Conservation (phyloP, 2,888 invertebrate species). For the Rhyacophila evoluta region DNA sequence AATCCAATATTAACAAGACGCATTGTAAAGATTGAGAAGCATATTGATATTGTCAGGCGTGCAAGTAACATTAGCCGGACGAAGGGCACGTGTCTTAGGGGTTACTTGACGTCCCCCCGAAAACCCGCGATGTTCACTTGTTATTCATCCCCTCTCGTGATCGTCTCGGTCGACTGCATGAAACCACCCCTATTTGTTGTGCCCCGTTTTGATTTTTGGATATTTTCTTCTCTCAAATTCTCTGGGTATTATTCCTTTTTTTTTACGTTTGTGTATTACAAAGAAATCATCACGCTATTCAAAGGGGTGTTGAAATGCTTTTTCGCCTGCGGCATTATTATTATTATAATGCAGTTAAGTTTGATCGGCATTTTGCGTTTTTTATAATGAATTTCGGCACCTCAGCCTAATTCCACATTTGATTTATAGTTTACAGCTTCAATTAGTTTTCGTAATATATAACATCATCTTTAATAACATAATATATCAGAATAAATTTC, state of each 20-base stretch:
- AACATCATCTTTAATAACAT: too few species aligned
- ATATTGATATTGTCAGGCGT: neutral
- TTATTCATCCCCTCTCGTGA: constrained; percentile 20
- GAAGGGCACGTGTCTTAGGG: constrained; percentile 22
- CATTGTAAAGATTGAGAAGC: neutral
- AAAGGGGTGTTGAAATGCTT: neutral
- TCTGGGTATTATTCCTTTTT: neutral
- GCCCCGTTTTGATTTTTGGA: constrained; percentile 5
- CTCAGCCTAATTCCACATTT: too few species aligned
- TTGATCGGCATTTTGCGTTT: neutral
- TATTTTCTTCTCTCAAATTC: neutral
- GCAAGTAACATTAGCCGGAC: constrained; percentile 24
- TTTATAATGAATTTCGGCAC: neutral
- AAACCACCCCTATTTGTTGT: constrained; percentile 6
- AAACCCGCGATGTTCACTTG: constrained; percentile 33
- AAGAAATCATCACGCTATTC: neutral
- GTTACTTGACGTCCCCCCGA: neutral
- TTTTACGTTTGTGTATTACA: neutral
- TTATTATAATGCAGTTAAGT: neutral
- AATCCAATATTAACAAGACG: too few species aligned
- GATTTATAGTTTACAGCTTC: too few species aligned
- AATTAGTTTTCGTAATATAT: too few species aligned
- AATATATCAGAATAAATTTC: too few species aligned
- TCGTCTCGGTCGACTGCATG: constrained; percentile 4
- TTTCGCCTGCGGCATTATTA: neutral